Evolutionary conservation across 2,888 invertebrate genomes (phyloP).

Genomic region (Coenonympha glycerion): DNA sequence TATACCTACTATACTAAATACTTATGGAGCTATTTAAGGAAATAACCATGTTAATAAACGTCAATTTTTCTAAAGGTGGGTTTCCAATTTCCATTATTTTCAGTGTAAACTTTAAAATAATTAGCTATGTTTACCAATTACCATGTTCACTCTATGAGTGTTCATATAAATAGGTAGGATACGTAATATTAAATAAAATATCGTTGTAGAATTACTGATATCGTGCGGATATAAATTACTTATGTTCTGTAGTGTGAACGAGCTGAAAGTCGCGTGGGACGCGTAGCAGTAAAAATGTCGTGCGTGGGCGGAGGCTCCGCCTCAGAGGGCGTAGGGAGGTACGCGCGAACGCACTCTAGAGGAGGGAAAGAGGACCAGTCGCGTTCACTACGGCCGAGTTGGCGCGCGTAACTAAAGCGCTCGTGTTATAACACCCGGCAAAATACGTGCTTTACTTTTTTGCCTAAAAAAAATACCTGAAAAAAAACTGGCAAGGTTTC

Average conservation of each 20-base stretch:
- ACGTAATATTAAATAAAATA: no score
- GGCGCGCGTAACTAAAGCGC: slow-evolving; percentile 55
- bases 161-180: no score
- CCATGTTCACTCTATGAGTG: no score
- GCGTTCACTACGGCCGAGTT: slow-evolving; percentile 57
- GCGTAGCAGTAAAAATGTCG: slow-evolving; percentile 19
- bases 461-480: slow-evolving; percentile 12
- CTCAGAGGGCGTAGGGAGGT: slow-evolving; percentile 67
- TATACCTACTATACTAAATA: no score
- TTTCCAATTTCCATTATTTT: no score
- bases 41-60: no score
- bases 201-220: background rate
- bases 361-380: slow-evolving; percentile 69
- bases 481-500: background rate
- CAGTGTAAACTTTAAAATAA: no score
- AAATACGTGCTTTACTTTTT: slow-evolving; percentile 26
- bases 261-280: slow-evolving; percentile 41
- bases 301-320: slow-evolving; percentile 52
- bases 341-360: slow-evolving; percentile 43
- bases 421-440: slow-evolving; percentile 30
- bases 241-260: background rate
- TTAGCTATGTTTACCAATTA: no score
- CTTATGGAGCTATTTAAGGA: no score
- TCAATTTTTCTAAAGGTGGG: no score
- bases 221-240: background rate